Evolutionary conservation across 2,888 invertebrate genomes (phyloP), one percentile per base, ranked within the genome.

Genomic region (Dryobota labecula): DNA sequence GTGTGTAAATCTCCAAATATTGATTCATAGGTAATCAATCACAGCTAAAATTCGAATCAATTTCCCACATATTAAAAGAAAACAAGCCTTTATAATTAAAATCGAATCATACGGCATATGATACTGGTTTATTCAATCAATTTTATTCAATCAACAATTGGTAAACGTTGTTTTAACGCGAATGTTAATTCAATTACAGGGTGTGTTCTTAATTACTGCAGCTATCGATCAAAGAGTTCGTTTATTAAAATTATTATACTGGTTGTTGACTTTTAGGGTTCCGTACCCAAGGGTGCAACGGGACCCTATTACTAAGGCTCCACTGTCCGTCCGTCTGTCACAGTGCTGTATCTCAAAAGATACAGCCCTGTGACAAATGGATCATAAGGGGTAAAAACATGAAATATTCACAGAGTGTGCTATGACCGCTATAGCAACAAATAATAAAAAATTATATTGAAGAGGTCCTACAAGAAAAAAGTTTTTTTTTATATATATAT

Each of bases 41-140:
- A 30, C 3, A 36, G n/a, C 27, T 30, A 58, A 41, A 58, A 63
- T 20, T 20, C 11, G 9, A 58, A 73, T 36, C 24, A 18, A 45
- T 38, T 38, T 9, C n/a, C 30, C n/a, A 30, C 11, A 20, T 45
- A 53, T 58, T 18, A n/a, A 73, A 51, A 49, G 30, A 66, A 51
- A 73, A 66, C 51, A 73, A 38, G 30, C 20, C 33, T 18, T 20
- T 15, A 30, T 30, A 30, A 73, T 73, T 45, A 49, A 56, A 65
- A 65, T 72, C 33, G 13, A 62, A 72, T 54, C 30, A 41, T 18
- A 13, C 15, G 24, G 47, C 30, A 41, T 18, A 13, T 11, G 24
- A 15, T 41, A 20, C 27, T 20, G 45, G 20, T 45, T 45, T 20
- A 47, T 54, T 24, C n/a, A 56, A 54, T 60, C 15, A 57, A n/a